Percentiles rank a stretch among this genome's conserved stretches.
Conservation (phyloP, 2,113 vertebrate genomes). For the Setophaga petechia region DNA sequence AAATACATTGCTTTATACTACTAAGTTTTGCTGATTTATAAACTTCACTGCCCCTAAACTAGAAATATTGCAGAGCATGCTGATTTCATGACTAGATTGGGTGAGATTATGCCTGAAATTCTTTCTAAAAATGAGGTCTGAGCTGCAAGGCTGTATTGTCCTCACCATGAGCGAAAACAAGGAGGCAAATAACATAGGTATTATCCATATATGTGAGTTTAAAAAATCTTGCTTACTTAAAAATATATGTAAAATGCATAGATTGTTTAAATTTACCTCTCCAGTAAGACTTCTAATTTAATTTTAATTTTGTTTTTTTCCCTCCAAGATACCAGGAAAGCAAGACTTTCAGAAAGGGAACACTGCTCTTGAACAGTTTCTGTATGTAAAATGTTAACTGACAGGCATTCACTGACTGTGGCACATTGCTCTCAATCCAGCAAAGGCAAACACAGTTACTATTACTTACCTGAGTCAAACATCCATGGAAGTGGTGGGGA, state of each 20-base stretch:
- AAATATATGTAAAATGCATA: background rate
- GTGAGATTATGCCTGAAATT: background rate
- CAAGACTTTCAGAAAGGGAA: background rate
- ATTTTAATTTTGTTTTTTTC: background rate
- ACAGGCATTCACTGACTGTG: background rate
- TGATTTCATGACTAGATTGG: constrained; percentile 13
- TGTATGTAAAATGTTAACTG: background rate
- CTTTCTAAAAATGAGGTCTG: constrained; percentile 10
- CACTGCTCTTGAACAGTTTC: background rate
- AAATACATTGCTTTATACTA: constrained; percentile 42
- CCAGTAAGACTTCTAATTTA: background rate
- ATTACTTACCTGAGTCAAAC: background rate
- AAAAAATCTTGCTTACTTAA: background rate
- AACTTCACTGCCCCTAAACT: background rate
- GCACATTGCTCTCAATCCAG: background rate
- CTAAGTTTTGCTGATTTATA: constrained; percentile 48
- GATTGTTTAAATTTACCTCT: background rate
- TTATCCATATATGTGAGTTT: background rate
- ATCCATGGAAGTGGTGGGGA: background rate
- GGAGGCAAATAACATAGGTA: background rate
- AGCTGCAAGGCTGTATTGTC: background rate
- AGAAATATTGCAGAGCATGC: constrained; percentile 7
- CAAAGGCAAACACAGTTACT: background rate
- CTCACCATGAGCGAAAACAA: background rate
- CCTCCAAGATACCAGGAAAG: background rate